Percentiles rank a stretch among this genome's conserved stretches.
Evolutionary conservation across 2,888 invertebrate genomes (phyloP).

Genomic region (Aphrophora alni): DNA sequence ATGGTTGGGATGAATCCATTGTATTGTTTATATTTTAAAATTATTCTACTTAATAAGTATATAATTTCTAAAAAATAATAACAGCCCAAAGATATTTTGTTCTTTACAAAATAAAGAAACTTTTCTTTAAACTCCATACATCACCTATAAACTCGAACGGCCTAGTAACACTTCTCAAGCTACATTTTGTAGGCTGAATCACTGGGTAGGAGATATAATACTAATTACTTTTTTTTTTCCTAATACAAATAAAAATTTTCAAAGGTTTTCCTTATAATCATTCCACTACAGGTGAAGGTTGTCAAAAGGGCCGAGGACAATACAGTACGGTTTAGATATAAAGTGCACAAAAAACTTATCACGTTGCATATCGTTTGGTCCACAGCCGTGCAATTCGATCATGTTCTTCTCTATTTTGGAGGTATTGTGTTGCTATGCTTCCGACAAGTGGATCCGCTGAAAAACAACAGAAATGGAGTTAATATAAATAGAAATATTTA

Average conservation of each 20-base stretch:
- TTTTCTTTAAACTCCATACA: too few relatives aligned
- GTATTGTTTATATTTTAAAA: neutral
- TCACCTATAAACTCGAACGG: neutral
- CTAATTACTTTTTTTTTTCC: too few relatives aligned
- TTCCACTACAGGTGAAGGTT: neutral
- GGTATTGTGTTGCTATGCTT: conserved; percentile 97
- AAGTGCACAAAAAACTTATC: conserved; percentile 60
- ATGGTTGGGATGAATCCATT: neutral
- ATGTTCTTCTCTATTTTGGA: conserved; percentile 96
- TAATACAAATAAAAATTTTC: neutral
- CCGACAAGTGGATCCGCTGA: conserved; percentile 95
- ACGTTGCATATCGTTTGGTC: conserved; percentile 98
- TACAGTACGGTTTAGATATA: neutral
- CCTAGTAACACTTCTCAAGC: neutral
- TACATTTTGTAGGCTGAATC: neutral
- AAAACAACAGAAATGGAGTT: conserved; percentile 54
- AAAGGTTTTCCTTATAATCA: neutral
- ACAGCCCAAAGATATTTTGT: neutral
- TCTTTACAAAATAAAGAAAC: neutral
- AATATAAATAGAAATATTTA: too few relatives aligned
- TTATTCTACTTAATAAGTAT: neutral
- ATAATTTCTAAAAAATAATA: neutral
- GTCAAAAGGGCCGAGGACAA: neutral
- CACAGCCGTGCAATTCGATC: conserved; percentile 97
- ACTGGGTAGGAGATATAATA: neutral